Conservation (phyloP, 1,140 invertebrate species). For the Tetragnatha versicolor region DNA sequence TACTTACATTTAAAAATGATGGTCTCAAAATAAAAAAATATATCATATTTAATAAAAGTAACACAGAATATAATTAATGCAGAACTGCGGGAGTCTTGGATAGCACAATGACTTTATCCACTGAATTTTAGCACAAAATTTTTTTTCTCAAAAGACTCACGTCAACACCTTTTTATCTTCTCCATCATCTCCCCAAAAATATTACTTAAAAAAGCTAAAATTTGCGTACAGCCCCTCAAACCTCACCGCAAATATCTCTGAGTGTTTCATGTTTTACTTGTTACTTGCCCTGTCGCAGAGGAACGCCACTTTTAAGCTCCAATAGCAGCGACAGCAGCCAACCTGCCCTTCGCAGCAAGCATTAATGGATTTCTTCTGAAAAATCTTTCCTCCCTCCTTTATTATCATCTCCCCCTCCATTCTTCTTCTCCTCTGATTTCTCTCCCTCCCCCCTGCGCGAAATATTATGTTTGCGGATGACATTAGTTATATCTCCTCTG, state of each 20-base stretch:
- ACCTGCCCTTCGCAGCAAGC: constrained; percentile 39
- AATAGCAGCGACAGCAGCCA: constrained; percentile 43
- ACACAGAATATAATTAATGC: too few species aligned
- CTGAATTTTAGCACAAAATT: too few species aligned
- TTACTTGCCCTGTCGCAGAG: constrained; percentile 37
- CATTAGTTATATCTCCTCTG: constrained; percentile 54
- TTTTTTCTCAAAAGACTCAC: too few species aligned
- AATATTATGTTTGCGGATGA: constrained; percentile 52
- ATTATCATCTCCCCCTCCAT: constrained; percentile 39
- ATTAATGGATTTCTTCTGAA: constrained; percentile 52
- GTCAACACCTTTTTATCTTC: too few species aligned
- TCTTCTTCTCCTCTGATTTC: background rate
- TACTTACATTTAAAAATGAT: too few species aligned
- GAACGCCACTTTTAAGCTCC: constrained; percentile 50
- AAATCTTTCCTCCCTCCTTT: constrained; percentile 27
- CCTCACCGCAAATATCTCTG: constrained; percentile 15
- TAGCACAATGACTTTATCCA: too few species aligned
- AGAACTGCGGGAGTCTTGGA: too few species aligned
- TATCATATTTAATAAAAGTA: too few species aligned
- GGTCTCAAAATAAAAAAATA: too few species aligned
- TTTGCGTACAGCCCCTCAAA: constrained; percentile 8
- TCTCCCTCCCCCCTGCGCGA: background rate
- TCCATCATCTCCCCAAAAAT: too few species aligned
- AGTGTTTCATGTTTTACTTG: constrained; percentile 54
- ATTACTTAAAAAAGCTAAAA: background rate